Percentiles rank a stretch among this genome's conserved stretches.
These are phyloP conservation scores for Notospermus geniculatus DNA, from an alignment of 1,140 invertebrate species.

Conservation along the genomic window DNA sequence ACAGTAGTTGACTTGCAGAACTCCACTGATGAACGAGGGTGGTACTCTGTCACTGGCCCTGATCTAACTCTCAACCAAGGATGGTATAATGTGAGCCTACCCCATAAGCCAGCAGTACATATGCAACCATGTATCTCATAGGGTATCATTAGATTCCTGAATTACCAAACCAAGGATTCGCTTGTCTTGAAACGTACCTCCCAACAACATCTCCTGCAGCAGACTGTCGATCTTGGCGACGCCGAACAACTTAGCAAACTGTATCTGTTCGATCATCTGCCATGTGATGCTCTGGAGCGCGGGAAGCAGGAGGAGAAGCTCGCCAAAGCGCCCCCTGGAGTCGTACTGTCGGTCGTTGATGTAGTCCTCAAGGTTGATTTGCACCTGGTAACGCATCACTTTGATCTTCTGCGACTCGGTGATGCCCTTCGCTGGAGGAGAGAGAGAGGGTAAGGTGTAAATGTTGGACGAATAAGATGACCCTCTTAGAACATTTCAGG, in stretches of 20 bases:
- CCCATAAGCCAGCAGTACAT: too few relatives aligned
- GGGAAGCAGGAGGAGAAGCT: slow-evolving; percentile 88
- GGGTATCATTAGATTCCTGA: too few relatives aligned
- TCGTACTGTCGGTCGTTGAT: slow-evolving; percentile 96
- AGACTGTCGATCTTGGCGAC: slow-evolving; percentile 93
- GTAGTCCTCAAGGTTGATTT: slow-evolving; percentile 96
- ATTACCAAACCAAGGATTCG: too few relatives aligned
- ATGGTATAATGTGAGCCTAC: too few relatives aligned
- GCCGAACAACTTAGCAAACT: slow-evolving; percentile 94
- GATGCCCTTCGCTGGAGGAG: slow-evolving; percentile 72
- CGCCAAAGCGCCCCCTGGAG: slow-evolving; percentile 90
- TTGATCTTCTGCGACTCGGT: slow-evolving; percentile 82
- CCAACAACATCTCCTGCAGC: slow-evolving; percentile 93
- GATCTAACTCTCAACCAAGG: too few relatives aligned
- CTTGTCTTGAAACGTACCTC: slow-evolving; percentile 55
- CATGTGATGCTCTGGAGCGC: slow-evolving; percentile 94
- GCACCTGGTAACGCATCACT: slow-evolving; percentile 86
- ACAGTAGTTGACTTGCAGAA: too few relatives aligned
- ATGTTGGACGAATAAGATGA: too few relatives aligned
- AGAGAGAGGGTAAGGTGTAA: too few relatives aligned
- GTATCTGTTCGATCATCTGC: slow-evolving; percentile 99
- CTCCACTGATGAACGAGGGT: too few relatives aligned
- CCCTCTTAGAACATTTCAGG: too few relatives aligned
- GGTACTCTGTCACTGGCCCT: too few relatives aligned
- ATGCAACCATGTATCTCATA: too few relatives aligned